Evolutionary conservation across 2,113 vertebrate species (phyloP).

Genomic region (Trachemys scripta): DNA sequence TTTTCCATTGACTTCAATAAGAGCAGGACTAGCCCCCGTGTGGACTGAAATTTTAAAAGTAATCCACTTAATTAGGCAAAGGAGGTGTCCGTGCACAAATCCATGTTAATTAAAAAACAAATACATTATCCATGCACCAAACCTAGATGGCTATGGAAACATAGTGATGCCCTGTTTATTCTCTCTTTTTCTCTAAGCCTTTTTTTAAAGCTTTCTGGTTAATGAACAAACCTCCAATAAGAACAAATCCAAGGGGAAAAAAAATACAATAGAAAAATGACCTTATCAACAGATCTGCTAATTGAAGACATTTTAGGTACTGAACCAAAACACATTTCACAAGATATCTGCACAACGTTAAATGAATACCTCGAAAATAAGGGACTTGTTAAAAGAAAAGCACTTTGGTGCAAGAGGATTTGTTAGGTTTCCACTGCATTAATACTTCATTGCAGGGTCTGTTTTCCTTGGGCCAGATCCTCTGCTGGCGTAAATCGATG

Average conservation of each 20-base stretch:
- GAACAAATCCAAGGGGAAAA: not conserved
- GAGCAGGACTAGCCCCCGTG: not conserved
- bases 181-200: not conserved
- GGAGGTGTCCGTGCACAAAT: conserved; percentile 50
- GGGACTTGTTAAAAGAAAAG: not conserved
- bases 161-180: conserved; percentile 7
- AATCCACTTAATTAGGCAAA: conserved; percentile 38
- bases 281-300: not conserved
- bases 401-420: fast-evolving
- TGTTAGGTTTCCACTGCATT: not conserved
- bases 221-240: not conserved
- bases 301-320: not conserved
- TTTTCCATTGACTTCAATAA: not conserved
- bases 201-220: not conserved
- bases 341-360: not conserved
- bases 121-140: conserved; percentile 29
- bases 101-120: conserved; percentile 57
- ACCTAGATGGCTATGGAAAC: conserved; percentile 4
- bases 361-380: not conserved
- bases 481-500: not conserved
- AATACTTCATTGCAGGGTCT: not conserved
- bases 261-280: not conserved
- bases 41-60: conserved; percentile 48
- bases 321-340: not conserved
- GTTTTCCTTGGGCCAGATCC: not conserved